phyloP scores from a whole-genome alignment of 2,888 invertebrate genomes.

The Chrysolina haemoptera region DNA sequence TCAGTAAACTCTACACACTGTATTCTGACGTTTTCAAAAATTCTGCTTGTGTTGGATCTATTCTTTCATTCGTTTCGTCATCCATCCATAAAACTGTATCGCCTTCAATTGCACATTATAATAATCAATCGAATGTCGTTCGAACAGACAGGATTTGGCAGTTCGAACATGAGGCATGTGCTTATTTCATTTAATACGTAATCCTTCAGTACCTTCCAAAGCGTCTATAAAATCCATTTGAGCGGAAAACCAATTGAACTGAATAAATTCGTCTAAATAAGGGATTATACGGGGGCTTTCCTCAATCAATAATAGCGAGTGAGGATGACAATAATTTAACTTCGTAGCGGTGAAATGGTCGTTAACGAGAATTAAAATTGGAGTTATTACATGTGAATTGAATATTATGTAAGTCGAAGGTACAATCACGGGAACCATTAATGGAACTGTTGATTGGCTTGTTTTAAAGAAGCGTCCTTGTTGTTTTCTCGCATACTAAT shows the following conservation, averaged over 20 bases:
- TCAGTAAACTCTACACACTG: too few relatives aligned
- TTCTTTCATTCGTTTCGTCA: too few relatives aligned
- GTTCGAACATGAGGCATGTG: not conserved
- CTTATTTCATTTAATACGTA: conserved; percentile 12
- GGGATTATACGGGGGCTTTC: conserved; percentile 17
- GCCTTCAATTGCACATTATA: conserved; percentile 1
- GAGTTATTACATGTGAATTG: not conserved
- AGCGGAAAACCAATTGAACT: conserved; percentile 44
- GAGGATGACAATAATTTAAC: conserved; percentile 19
- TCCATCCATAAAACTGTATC: not conserved
- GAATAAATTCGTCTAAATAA: conserved; percentile 44
- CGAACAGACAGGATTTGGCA: not conserved
- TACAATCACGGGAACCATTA: too few relatives aligned
- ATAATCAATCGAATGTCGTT: not conserved
- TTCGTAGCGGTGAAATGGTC: conserved; percentile 5
- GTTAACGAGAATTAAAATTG: conserved; percentile 5
- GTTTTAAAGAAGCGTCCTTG: too few relatives aligned
- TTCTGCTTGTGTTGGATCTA: too few relatives aligned
- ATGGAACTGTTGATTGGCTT: too few relatives aligned
- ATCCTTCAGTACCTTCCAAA: conserved; percentile 15
- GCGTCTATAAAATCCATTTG: conserved; percentile 32
- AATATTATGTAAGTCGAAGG: too few relatives aligned
- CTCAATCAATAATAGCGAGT: conserved; percentile 19
- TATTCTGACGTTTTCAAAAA: too few relatives aligned
- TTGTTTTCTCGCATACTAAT: too few relatives aligned